Conservation (phyloP, 2,888 invertebrate species). For the Rhagonycha lutea region DNA sequence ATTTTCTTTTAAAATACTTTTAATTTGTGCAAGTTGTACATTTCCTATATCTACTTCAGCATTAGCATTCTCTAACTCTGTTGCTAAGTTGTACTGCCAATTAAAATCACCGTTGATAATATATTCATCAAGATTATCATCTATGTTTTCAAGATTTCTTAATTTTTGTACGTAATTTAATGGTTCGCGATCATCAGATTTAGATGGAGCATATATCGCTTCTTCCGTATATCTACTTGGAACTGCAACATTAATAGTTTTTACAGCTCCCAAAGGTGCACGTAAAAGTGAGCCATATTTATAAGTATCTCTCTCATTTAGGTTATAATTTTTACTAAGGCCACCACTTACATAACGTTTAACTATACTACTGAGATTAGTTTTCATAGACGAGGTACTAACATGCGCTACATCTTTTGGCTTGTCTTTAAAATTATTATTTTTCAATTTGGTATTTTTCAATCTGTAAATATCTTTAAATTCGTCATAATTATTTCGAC, state of each 20-base stretch:
- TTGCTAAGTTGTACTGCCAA: constrained; percentile 14
- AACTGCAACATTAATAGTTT: constrained; percentile 27
- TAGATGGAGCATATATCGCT: constrained; percentile 17
- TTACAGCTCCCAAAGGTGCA: constrained; percentile 21
- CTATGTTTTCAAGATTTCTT: constrained; percentile 1
- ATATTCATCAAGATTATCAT: neutral
- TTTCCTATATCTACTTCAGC: constrained; percentile 36
- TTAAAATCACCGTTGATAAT: neutral
- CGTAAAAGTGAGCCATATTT: constrained; percentile 24
- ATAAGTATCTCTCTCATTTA: neutral
- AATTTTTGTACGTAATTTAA: neutral
- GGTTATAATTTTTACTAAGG: constrained; percentile 1
- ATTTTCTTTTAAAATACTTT: constrained; percentile 24
- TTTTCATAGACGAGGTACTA: neutral
- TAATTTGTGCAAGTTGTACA: constrained; percentile 36
- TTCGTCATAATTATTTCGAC: constrained; percentile 32
- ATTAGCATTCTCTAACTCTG: constrained; percentile 30
- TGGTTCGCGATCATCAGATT: constrained; percentile 2
- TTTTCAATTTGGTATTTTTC: constrained; percentile 5
- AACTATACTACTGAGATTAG: neutral
- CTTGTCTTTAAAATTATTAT: neutral
- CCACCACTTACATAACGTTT: constrained; percentile 5
- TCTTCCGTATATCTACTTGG: constrained; percentile 13
- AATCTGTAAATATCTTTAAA: constrained; percentile 24
- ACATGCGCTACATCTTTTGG: neutral